A percentile compares a stretch with the other conserved stretches of the same genome.
These are phyloP conservation scores for Lonchura striata DNA, from an alignment of 2,113 vertebrate species.

Conservation along the genomic window DNA sequence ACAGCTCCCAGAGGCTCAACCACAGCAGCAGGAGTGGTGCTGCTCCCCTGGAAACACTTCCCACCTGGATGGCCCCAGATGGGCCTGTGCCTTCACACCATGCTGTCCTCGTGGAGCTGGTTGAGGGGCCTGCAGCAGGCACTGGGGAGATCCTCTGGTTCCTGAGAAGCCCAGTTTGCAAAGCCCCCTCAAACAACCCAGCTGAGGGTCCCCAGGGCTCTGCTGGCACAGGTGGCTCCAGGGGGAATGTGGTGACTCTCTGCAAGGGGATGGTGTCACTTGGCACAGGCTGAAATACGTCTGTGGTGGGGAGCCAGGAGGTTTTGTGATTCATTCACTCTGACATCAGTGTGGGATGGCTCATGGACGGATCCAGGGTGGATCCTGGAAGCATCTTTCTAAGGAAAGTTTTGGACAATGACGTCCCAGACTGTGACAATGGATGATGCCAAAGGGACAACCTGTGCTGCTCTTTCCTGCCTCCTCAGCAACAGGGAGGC, in stretches of 20 bases:
- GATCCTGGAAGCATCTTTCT: not conserved
- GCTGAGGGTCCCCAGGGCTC: not conserved
- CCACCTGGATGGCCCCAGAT: not conserved
- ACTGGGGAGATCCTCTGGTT: not conserved
- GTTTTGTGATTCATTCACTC: not conserved
- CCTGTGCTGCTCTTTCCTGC: not conserved
- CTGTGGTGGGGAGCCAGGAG: not conserved
- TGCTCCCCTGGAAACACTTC: not conserved
- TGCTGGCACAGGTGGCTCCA: not conserved
- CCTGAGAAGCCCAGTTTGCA: not conserved
- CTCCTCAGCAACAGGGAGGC: fast-evolving
- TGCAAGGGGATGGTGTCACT: not conserved
- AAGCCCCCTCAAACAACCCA: not conserved
- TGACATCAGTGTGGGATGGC: not conserved
- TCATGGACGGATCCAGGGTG: not conserved
- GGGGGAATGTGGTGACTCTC: not conserved
- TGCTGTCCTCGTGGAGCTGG: not conserved
- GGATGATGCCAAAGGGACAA: not conserved
- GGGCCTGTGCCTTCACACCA: not conserved
- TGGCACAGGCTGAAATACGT: not conserved
- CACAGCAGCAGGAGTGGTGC: not conserved
- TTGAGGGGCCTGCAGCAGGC: not conserved
- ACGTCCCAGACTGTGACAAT: not conserved
- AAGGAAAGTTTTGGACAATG: not conserved
- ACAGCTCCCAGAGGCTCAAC: not conserved